Evolutionary conservation across 2,888 invertebrate species (phyloP), one percentile per base, ranked within the genome.

Genomic region (Apotomis turbidana): DNA sequence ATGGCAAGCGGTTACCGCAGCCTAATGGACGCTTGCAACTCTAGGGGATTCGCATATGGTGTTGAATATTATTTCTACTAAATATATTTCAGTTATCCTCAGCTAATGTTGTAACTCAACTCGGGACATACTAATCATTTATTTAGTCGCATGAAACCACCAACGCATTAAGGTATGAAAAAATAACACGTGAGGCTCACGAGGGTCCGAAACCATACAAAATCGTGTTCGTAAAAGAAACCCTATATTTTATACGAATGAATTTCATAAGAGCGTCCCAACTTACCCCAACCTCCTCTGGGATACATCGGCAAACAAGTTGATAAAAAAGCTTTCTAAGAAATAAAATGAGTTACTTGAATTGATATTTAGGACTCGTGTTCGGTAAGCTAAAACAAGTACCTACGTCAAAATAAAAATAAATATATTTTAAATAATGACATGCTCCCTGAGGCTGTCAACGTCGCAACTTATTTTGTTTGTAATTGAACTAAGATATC

Each of bases 91-190:
- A 27, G 9, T 49, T 49, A 74, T 75, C 77, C 76, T 74, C 74
- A 77, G 75, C 79, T 79, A 79, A 79, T 76, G 75, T 79, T 74
- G 79, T 78, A 78, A 76, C 79, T 80, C 79, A 76, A 80, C 64
- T 70, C 81, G 78, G 81, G 80, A 76, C 74, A 74, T 80, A 81
- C 83, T 83, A 82, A 83, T 84, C 84, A 85, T 86, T 85, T 81
- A 79, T 80, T 78, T 80, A 6, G 6, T 41, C 6, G 6, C 41
- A 13, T 55, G 49, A 80, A 81, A 76, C 78, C 66, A 78, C 74
- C 79, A 78, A 77, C 80, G 84, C 84, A 83, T 83, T 85, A 83
- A 83, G 82, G 83, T 83, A 83, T 83, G 81, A 84, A 84, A 83
- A 82, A 84, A 81, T 81, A 82, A 83, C 78, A 74, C 76, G 15